phyloP scores from a whole-genome alignment of 2,888 invertebrate genomes.

The Pollenia angustigena region DNA sequence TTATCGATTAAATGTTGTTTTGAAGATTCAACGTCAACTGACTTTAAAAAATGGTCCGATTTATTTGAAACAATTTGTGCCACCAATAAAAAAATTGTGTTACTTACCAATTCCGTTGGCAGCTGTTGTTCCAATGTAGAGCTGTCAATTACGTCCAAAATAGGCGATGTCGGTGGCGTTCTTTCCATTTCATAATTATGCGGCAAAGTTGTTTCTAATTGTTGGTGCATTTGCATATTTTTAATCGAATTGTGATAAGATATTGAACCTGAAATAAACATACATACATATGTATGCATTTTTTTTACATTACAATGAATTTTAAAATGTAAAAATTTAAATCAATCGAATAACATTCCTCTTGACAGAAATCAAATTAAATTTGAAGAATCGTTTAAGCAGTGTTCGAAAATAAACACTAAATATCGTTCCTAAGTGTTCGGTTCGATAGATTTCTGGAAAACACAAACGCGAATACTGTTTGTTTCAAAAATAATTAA shows the following conservation, averaged over 20 bases:
- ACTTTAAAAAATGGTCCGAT: slow-evolving; percentile 64
- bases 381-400: too few species aligned
- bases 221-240: slow-evolving; percentile 66
- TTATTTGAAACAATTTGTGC: slow-evolving; percentile 69
- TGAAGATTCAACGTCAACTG: slow-evolving; percentile 63
- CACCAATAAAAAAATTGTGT: slow-evolving; percentile 30
- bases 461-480: too few species aligned
- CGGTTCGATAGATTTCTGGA: too few species aligned
- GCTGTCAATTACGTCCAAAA: slow-evolving; percentile 81
- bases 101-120: slow-evolving; percentile 52
- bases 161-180: slow-evolving; percentile 77
- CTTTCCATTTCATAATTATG: slow-evolving; percentile 64
- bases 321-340: too few species aligned
- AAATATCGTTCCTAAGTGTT: too few species aligned
- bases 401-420: too few species aligned
- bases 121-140: slow-evolving; percentile 70
- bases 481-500: too few species aligned
- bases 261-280: slow-evolving; percentile 75
- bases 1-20: slow-evolving; percentile 1
- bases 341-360: too few species aligned
- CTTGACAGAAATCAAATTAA: too few species aligned
- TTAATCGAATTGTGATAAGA: slow-evolving; percentile 77
- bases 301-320: too few species aligned
- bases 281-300: too few species aligned
- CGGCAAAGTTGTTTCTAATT: slow-evolving; percentile 59